These are phyloP conservation scores for Sthenelais limicola DNA, from an alignment of 2,888 invertebrate genomes.

Conservation along the genomic window DNA sequence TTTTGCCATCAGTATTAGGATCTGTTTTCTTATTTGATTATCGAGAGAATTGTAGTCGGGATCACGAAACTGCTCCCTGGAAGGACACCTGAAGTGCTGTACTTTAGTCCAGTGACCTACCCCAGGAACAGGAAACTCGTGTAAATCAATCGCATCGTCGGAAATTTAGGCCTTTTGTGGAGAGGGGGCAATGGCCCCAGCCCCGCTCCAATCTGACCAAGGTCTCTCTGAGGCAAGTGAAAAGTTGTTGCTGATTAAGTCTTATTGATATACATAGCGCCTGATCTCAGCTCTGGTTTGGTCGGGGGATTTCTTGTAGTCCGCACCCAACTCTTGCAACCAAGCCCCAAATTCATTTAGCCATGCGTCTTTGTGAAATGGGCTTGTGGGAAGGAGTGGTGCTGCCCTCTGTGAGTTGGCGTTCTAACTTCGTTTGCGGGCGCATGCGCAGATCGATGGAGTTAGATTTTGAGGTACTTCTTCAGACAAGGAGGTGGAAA, in stretches of 20 bases:
- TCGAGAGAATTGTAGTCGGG: too few relatives aligned
- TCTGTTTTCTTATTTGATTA: too few relatives aligned
- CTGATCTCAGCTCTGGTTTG: background rate
- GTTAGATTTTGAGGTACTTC: constrained; percentile 8
- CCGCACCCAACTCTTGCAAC: background rate
- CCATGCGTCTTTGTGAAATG: background rate
- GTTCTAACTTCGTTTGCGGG: constrained; percentile 23
- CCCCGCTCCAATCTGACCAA: too few relatives aligned
- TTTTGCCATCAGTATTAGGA: too few relatives aligned
- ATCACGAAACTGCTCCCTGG: too few relatives aligned
- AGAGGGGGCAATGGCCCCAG: too few relatives aligned
- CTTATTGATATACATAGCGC: constrained; percentile 34
- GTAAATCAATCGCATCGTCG: constrained; percentile 32
- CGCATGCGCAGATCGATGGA: background rate
- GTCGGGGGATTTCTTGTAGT: background rate
- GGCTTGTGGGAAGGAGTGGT: background rate
- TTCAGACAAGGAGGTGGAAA: constrained; percentile 33
- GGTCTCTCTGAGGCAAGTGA: constrained; percentile 3
- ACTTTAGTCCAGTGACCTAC: too few relatives aligned
- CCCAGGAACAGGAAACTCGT: constrained; percentile 8
- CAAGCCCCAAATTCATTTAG: background rate
- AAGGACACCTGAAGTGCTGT: too few relatives aligned
- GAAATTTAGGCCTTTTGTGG: constrained; percentile 16
- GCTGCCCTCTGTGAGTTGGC: background rate
- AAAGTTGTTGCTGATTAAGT: constrained; percentile 18